Evolutionary conservation across 1,140 invertebrate genomes (phyloP).

Genomic region (Cydia splendana): DNA sequence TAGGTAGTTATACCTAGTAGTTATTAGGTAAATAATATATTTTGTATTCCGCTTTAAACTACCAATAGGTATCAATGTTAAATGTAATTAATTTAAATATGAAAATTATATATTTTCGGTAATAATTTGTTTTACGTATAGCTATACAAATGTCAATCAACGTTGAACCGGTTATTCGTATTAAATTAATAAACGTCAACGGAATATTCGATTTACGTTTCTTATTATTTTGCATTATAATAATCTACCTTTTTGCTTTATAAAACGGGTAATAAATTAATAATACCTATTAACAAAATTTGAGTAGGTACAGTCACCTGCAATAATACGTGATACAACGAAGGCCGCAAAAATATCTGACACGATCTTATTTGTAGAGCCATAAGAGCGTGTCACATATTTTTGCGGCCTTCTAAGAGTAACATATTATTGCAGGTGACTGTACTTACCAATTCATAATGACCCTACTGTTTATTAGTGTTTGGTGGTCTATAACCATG

Average conservation of each 20-base stretch:
- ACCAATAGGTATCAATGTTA: background rate
- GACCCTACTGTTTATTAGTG: background rate
- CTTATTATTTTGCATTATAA: background rate
- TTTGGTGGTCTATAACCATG: background rate
- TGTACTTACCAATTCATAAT: background rate
- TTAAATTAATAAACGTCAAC: background rate
- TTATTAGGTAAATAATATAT: no score
- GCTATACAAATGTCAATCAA: background rate
- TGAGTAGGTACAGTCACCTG: no score
- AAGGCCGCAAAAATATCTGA: no score
- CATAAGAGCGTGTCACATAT: no score
- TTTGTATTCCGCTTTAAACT: no score
- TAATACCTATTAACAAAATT: background rate
- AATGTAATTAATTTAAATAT: background rate
- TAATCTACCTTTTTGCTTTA: background rate
- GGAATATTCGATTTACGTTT: background rate
- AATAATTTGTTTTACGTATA: conserved; percentile 2
- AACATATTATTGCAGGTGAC: no score
- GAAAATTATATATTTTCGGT: background rate
- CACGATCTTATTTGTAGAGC: no score
- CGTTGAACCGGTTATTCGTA: background rate
- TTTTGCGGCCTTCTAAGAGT: no score
- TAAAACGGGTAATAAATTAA: no score
- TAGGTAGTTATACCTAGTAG: no score
- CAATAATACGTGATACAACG: no score